Conservation (phyloP, 1,140 invertebrate species). For the Caenorhabditis latens region DNA sequence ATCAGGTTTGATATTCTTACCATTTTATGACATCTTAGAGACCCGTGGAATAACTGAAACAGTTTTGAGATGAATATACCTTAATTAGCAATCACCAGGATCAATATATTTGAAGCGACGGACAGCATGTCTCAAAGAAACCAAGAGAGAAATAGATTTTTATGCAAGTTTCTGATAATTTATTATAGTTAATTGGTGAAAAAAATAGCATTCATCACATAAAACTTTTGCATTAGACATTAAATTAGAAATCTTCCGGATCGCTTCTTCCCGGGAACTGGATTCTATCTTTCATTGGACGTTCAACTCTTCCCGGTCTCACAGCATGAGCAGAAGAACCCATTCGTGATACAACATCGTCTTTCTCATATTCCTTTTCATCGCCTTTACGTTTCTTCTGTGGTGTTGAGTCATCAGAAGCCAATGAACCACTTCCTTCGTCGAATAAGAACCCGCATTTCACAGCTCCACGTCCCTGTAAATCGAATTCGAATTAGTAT, state of each 20-base stretch:
- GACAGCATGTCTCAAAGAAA: neutral
- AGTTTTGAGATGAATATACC: neutral
- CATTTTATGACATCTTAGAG: constrained; percentile 8
- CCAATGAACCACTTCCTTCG: constrained; percentile 20
- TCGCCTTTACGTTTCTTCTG: constrained; percentile 25
- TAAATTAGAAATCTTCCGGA: neutral
- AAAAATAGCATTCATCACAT: no score
- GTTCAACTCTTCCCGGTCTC: constrained; percentile 29
- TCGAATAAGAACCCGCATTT: constrained; percentile 28
- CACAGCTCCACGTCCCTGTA: constrained; percentile 45
- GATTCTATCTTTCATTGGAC: constrained; percentile 10
- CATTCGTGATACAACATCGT: neutral
- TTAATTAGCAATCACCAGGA: neutral
- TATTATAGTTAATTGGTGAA: neutral
- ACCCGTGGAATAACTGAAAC: neutral
- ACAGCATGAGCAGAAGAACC: neutral
- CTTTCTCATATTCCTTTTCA: constrained; percentile 24
- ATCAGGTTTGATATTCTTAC: neutral
- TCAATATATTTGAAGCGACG: neutral
- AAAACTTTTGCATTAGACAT: no score
- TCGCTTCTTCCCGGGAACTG: constrained; percentile 5
- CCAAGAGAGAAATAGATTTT: no score
- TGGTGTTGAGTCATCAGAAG: neutral
- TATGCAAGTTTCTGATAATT: neutral
- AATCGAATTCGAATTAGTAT: constrained; percentile 8